Base-by-base conservation (phyloP, 2,797 vertebrate species). In the Microtus obscurus region DNA sequence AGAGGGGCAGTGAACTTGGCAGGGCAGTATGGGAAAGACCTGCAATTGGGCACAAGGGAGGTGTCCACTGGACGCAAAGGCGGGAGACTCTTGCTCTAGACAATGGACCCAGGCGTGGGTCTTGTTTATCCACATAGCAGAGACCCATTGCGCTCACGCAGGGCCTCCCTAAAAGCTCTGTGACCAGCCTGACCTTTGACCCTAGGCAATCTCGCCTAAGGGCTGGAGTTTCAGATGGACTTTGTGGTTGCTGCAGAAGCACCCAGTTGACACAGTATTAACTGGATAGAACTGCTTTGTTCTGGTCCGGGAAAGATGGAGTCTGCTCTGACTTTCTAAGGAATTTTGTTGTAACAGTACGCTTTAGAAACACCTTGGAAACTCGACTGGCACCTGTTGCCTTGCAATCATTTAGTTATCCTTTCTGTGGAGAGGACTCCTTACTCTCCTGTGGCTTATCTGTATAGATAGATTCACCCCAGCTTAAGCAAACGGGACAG, bases 81-180 rank as follows among this genome's bases (percentile, higher is more conserved):
- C 53, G 65, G 14, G 16, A 34, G n/a, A 7, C 83, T 45, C 23
- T 2, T 71, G 37, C n/a, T 0, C 40, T 31, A 13, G 6, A 1
- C 29, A 23, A 31, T 43, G 17, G n/a, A 2, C 34, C 12, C 31
- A 13, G 31, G 65, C 67, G 25, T 0, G 29, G 29, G 51, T 69
- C 82, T 89, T 77, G 78, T 90, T 88, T 91, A 34, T 27, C 73
- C 78, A 82, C 69, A 13, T n/a, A 53, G 43, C 29, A 91, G 37
- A 45, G 89, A 82, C 80, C 19, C 21, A 43, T 29, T 29, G 31
- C 9, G 12, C 40, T 53, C 29, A 45, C 43, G 51, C 17, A 48
- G 79, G 51, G 51, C 25, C 40, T 45, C 77, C 85, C 56, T 87
- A 29, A 69, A 78, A 94, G 76, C 40, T 37, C 40, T 31, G 4